Base-by-base conservation (phyloP, 2,113 vertebrate genomes). In the Regulus satrapa region DNA sequence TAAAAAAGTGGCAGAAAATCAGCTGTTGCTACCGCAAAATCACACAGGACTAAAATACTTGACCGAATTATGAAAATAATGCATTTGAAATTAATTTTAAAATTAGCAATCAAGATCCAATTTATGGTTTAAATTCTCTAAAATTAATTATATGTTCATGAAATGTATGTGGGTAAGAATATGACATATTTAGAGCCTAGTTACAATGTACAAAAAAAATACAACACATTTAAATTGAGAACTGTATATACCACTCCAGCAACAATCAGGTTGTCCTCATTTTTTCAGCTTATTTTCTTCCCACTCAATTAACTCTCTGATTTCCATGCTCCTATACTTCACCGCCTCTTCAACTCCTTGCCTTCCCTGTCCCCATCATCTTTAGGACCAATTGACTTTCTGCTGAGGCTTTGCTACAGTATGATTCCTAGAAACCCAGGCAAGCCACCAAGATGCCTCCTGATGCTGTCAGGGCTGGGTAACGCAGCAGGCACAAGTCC, bases 91-190 rank as follows among this genome's bases (percentile, higher is more conserved):
- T 85, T 62, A 63, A 85, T 61, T 94, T 96, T 92, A 74, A 88
- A 94, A 64, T 64, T 76, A 73, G 41, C 83, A 94, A 92, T 75
- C 71, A 85, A 90, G 64, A 94, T 43, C 26, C 26, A 74, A 90
- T 80, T 93, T 90, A 83, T 45, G 75, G 46, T 90, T 90, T 83
- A 93, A 83, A 94, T 83, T 88, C 63, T 92, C 55, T 76, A 94
- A 85, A 93, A 93, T 85, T 85, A 93, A 90, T 58, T 66, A 63
- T 67, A 36, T 59, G 63, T 74, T 92, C 75, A 77, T 25, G 13
- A 54, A 69, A 51, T 66, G 86, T 90, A 80, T 66, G 63, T 68
- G 58, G 58, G 51, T 55, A 85, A 90, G 32, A 85, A 62, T 62
- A 85, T 29, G 48, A 74, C 61, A 73, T 58, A 80, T 88, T 73